phyloP scores from a whole-genome alignment of 2,797 vertebrate species.

The Catharus ustulatus region DNA sequence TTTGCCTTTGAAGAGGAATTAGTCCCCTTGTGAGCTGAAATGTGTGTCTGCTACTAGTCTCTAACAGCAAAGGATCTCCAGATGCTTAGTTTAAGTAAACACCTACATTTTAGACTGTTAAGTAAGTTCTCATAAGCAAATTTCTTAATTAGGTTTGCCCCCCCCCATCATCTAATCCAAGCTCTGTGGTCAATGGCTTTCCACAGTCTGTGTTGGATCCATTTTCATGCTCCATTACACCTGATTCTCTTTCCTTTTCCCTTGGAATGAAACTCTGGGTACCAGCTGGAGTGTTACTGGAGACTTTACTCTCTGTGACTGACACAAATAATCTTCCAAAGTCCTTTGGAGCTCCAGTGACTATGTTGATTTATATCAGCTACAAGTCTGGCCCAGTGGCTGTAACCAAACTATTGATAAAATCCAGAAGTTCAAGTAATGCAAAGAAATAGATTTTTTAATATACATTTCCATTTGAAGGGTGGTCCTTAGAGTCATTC shows the following conservation, averaged over 20 bases:
- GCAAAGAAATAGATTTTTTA: conserved; percentile 31
- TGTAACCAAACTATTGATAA: conserved; percentile 4
- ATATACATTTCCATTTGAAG: conserved; percentile 37
- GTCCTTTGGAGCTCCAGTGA: neutral
- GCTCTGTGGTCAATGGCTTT: neutral
- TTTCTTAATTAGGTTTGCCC: neutral
- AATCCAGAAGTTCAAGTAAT: conserved; percentile 15
- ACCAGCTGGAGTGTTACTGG: neutral
- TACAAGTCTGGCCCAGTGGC: neutral
- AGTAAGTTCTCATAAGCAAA: neutral
- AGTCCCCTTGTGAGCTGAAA: neutral
- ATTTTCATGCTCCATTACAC: neutral
- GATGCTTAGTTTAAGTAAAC: neutral
- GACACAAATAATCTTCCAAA: neutral
- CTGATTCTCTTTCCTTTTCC: neutral
- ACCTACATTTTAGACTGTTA: neutral
- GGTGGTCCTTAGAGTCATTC: conserved; percentile 13
- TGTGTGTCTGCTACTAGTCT: fast-evolving
- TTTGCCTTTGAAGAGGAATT: neutral
- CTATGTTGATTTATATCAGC: neutral
- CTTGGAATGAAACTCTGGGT: neutral
- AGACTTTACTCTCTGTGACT: neutral
- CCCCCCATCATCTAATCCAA: fast-evolving
- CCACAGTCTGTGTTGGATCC: neutral
- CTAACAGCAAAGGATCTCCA: neutral